Evolutionary conservation across 1,140 invertebrate species (phyloP), one percentile per base, ranked within the genome.

Genomic region (Scaptodrosophila lebanonensis): DNA sequence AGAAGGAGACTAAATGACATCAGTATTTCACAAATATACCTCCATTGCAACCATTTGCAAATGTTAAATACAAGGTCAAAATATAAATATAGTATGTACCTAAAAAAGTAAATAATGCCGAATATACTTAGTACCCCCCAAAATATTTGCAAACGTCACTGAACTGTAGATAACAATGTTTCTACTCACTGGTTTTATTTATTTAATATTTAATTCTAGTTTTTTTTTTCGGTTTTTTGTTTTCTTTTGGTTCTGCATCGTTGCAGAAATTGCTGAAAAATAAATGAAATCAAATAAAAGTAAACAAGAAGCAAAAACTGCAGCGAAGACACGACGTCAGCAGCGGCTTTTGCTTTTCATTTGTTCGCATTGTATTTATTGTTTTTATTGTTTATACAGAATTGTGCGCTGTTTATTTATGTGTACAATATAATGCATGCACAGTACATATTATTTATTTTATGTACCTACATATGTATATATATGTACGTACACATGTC

Each of bases 251-350:
- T 66, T 82, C 35, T 66, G 60, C 75, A 49, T 40, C 60, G 57
- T 52, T 61, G 73, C 68, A 59, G 20, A 76, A 75, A 47, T 13
- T 20, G 17, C 42, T 33, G 22, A 29, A 53, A 35, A 36, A 6
- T 16, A 45, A 60, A 18, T 43, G 36, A 54, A 52, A 51, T 56
- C 47, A 49, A 47, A 49, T 30, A 32, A 76, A 77, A 79, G 58
- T 71, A 64, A 77, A 68, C 51, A 64, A 44, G 38, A 47, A 51
- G 25, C 47, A 68, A 63, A 67, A 76, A 66, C 54, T 47, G 32
- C 54, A 67, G 27, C 60, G 79, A 73, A 77, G 58, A 68, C 58
- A 72, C 63, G 51, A 66, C 68, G 73, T 77, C 73, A 77, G 73
- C 73, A 73, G 20, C 48, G 42, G 58, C 48, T 48, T 25, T 30